Evolutionary conservation across 2,888 invertebrate species (phyloP).

Genomic region (Mythimna loreyi): DNA sequence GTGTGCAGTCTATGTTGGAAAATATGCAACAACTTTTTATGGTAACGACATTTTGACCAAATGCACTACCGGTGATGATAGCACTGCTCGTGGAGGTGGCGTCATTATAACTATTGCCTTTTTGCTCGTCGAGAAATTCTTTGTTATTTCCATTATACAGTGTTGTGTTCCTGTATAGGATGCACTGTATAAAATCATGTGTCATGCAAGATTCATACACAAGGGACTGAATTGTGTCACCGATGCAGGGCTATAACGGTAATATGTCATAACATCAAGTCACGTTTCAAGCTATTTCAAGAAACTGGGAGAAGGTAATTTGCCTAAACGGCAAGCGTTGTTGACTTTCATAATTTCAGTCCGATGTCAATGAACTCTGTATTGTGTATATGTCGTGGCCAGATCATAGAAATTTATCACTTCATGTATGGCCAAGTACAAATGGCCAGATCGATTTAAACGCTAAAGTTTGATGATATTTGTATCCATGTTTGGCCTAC

Average conservation of each 20-base stretch:
- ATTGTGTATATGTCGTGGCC: too few relatives aligned
- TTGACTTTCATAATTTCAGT: slow-evolving; percentile 45
- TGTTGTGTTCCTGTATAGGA: neutral
- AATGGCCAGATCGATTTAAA: too few relatives aligned
- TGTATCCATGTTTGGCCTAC: too few relatives aligned
- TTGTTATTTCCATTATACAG: neutral
- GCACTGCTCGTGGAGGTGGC: neutral
- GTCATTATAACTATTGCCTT: neutral
- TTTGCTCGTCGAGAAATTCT: neutral
- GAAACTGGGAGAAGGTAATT: slow-evolving; percentile 14
- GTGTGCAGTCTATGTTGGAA: neutral
- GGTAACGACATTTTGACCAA: neutral
- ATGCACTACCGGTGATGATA: neutral
- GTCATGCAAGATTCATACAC: slow-evolving; percentile 22
- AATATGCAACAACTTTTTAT: neutral
- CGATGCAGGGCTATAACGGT: slow-evolving; percentile 4
- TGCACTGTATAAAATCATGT: slow-evolving; percentile 7
- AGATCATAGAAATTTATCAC: too few relatives aligned
- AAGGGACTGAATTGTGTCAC: slow-evolving; percentile 3
- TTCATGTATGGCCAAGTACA: too few relatives aligned
- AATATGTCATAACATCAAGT: slow-evolving; percentile 15
- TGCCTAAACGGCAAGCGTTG: slow-evolving; percentile 19
- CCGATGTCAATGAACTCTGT: slow-evolving; percentile 39
- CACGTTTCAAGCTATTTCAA: slow-evolving; percentile 23
- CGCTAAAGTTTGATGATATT: too few relatives aligned